Conservation (phyloP, 1,140 invertebrate genomes). For the Macrostomum lignano region DNA sequence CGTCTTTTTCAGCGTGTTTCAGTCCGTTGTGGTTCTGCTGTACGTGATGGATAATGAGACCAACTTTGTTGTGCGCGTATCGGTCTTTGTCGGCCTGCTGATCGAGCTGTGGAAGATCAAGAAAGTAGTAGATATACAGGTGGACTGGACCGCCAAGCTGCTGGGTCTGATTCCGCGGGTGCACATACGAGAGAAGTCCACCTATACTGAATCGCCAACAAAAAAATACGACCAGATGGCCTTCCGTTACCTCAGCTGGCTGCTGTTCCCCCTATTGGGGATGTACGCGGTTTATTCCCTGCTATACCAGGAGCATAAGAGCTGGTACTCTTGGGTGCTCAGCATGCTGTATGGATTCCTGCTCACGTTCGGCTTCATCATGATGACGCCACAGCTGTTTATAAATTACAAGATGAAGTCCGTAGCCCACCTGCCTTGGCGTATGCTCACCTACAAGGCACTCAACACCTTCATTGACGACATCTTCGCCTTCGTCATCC, state of each 20-base stretch:
- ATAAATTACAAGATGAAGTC: slow-evolving; percentile 98
- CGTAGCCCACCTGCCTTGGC: slow-evolving; percentile 88
- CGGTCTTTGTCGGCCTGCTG: slow-evolving; percentile 49
- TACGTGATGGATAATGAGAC: slow-evolving; percentile 96
- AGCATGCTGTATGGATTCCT: slow-evolving; percentile 88
- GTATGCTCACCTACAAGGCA: slow-evolving; percentile 97
- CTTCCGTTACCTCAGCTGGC: slow-evolving; percentile 77
- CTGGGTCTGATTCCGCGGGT: slow-evolving; percentile 49
- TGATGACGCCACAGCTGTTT: slow-evolving; percentile 97
- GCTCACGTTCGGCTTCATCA: slow-evolving; percentile 92
- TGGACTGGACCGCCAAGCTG: slow-evolving; percentile 44
- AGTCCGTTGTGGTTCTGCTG: slow-evolving; percentile 65
- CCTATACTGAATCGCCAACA: slow-evolving; percentile 75
- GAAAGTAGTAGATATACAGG: slow-evolving; percentile 38
- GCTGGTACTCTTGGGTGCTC: slow-evolving; percentile 68
- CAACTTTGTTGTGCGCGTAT: slow-evolving; percentile 69
- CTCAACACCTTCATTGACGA: slow-evolving; percentile 99
- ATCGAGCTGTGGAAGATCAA: slow-evolving; percentile 99
- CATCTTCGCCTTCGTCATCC: slow-evolving; percentile 96
- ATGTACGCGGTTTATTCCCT: slow-evolving; percentile 80
- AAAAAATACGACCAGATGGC: slow-evolving; percentile 76
- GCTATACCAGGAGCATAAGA: slow-evolving; percentile 85
- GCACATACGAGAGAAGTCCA: slow-evolving; percentile 63
- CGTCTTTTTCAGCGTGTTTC: slow-evolving; percentile 96
- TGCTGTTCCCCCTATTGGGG: slow-evolving; percentile 60